These are phyloP conservation scores for Pseudoatta argentina DNA, from an alignment of 1,140 invertebrate genomes.

Conservation along the genomic window DNA sequence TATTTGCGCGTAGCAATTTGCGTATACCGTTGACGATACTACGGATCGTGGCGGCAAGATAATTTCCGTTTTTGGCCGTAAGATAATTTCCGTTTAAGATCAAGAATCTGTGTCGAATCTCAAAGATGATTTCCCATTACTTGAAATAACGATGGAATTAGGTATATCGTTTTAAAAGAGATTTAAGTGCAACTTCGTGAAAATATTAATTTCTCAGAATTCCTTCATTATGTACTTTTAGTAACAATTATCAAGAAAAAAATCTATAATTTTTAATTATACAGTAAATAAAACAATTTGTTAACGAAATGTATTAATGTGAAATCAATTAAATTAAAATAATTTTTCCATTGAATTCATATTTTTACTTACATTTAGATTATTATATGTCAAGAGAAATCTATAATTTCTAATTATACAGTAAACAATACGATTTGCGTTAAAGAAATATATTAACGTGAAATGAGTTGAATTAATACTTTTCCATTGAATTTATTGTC, in stretches of 20 bases:
- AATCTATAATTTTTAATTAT: not conserved
- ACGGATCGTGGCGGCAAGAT: not conserved
- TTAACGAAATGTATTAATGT: not conserved
- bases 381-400: not conserved
- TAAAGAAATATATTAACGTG: not conserved
- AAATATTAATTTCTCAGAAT: not conserved
- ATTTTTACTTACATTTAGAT: not conserved
- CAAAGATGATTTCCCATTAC: not conserved
- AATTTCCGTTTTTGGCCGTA: constrained; percentile 18
- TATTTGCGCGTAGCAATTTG: constrained; percentile 44
- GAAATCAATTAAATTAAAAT: not conserved
- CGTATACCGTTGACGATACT: constrained; percentile 29
- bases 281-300: not conserved
- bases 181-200: not conserved
- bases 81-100: constrained; percentile 3
- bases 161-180: not conserved
- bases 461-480: not conserved
- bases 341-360: too few species aligned
- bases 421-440: not conserved
- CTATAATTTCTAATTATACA: not conserved
- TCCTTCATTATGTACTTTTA: not conserved
- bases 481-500: not conserved
- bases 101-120: constrained; percentile 8
- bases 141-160: not conserved
- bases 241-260: not conserved